Base-by-base conservation (phyloP, 2,797 vertebrate genomes). In the Atherinosoma microstoma region DNA sequence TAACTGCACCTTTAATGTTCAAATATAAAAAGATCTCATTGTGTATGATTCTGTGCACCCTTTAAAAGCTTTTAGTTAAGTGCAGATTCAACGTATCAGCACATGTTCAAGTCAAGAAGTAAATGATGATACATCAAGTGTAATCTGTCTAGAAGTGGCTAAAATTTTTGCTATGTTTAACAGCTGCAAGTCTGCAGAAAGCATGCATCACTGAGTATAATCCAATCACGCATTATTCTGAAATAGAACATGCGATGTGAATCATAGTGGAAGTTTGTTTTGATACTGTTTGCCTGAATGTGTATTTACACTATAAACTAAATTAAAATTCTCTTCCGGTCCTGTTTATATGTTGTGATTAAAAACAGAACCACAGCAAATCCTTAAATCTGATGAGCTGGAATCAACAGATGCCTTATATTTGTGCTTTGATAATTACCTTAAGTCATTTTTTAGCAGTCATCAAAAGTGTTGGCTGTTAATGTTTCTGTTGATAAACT, bases 311-410 rank as follows among this genome's bases (percentile, higher is more conserved):
- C 30, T 36, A 3, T 7, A 27, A 1, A 57, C 20, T 61, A 3
- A 49, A 36, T 35, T 42, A n/a, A 22, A 11, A 38, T 40, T 20
- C 20, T 35, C 30, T 9, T 45, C 11, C 7, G 20, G 10, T n/a
- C n/a, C 27, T 51, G 16, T 67, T 77, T 38, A 42, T 47, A 56
- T 60, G 54, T 0, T 58, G 15, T 35, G 2, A 65, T 45, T 18
- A 56, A 32, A 65, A 75, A 70, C 6, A 4, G 1, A 69, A 60
- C 54, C 49, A 36, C 35, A 9, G 65, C 6, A 76, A 62, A 68
- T 56, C 57, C 12, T 38, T 18, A 16, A 3, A n/a, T 82, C 3
- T 70, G 34, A 45, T 59, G n/a, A 75, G 34, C 51, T 82, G 24
- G 15, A 58, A 65, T 65, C 9, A 59, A 20, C 36, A 67, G 47